These are phyloP conservation scores for Pogonus chalceus DNA, from an alignment of 1,140 invertebrate species.

Conservation along the genomic window DNA sequence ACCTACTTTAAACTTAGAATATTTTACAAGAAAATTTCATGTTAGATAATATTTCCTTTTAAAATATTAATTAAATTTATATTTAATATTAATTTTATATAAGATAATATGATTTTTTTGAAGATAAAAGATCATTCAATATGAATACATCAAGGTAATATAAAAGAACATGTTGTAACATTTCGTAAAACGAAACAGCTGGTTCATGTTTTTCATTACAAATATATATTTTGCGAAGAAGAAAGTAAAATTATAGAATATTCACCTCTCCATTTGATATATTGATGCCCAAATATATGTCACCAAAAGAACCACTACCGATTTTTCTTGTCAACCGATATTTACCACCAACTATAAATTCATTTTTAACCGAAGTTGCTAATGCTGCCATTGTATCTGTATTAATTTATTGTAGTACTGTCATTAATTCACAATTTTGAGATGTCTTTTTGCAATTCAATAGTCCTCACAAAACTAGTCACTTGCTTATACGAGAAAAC, in stretches of 20 bases:
- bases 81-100: no score
- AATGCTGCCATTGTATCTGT: background rate
- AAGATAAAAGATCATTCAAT: no score
- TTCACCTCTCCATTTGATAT: constrained; percentile 81
- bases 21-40: no score
- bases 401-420: background rate
- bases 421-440: constrained; percentile 17
- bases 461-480: constrained; percentile 29
- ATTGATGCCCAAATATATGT: constrained; percentile 97
- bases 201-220: background rate
- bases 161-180: background rate
- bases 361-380: constrained; percentile 9
- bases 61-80: no score
- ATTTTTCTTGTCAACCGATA: constrained; percentile 95
- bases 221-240: background rate
- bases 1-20: constrained; percentile 21
- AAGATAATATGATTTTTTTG: no score
- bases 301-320: constrained; percentile 96
- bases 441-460: constrained; percentile 23
- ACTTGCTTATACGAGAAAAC: constrained; percentile 33
- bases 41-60: no score
- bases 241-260: constrained; percentile 8
- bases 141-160: no score
- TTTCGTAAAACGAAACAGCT: background rate
- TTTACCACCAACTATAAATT: constrained; percentile 70